Evolutionary conservation across 2,888 invertebrate genomes (phyloP).

Genomic region (Synergus japonicus): DNA sequence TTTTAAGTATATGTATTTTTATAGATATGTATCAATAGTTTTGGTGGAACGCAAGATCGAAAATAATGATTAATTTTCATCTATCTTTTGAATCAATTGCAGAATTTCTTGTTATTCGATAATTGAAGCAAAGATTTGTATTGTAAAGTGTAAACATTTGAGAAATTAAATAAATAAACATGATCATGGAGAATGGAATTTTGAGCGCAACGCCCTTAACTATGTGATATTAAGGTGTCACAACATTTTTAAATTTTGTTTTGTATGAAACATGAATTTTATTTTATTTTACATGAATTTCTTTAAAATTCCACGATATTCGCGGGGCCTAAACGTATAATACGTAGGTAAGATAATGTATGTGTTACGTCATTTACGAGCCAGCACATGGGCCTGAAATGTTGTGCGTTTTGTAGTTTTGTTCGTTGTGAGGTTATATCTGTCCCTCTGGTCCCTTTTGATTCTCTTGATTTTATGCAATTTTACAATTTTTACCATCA

Average conservation of each 20-base stretch:
- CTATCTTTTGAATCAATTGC: background rate
- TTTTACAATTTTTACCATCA: background rate
- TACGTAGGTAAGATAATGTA: too few species aligned
- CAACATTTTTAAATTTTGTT: too few species aligned
- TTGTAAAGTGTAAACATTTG: constrained; percentile 18
- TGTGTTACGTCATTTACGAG: too few species aligned
- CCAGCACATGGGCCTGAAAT: too few species aligned
- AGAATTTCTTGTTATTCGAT: background rate
- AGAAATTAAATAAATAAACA: constrained; percentile 16
- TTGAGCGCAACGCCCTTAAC: too few species aligned
- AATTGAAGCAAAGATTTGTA: constrained; percentile 3
- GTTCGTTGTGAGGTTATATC: background rate
- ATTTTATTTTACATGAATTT: too few species aligned
- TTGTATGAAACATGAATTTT: too few species aligned
- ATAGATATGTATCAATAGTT: background rate
- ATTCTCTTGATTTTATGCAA: background rate
- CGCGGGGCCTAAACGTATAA: too few species aligned
- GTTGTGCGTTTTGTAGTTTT: background rate
- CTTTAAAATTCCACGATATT: too few species aligned
- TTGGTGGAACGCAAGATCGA: background rate
- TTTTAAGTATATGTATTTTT: constrained; percentile 5
- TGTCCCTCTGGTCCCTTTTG: too few species aligned
- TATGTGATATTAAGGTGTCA: too few species aligned
- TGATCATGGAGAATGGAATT: background rate
- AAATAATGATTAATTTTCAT: constrained; percentile 17